A percentile compares a stretch with the other conserved stretches of the same genome.
Evolutionary conservation across 2,797 vertebrate genomes (phyloP).

Genomic region (Anolis apletophallus): DNA sequence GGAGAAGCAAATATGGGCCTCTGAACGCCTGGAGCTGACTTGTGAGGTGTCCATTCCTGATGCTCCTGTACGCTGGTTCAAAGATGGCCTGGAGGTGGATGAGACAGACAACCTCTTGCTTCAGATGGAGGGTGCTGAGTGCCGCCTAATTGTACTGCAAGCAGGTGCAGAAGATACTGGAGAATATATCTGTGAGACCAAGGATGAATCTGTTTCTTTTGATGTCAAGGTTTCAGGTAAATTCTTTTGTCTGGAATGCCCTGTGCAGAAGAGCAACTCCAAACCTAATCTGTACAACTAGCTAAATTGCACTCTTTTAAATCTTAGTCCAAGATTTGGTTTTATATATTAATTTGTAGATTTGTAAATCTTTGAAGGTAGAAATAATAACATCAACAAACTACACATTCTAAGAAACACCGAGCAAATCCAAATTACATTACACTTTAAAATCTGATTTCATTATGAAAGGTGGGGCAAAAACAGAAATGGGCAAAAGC

Average conservation of each 20-base stretch:
- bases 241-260: neutral
- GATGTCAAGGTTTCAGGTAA: constrained; percentile 93
- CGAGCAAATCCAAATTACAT: neutral
- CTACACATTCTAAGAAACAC: neutral
- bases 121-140: constrained; percentile 86
- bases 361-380: neutral
- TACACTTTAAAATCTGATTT: neutral
- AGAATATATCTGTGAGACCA: constrained; percentile 95
- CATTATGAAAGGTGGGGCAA: too few species aligned
- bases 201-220: constrained; percentile 91
- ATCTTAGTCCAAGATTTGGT: neutral
- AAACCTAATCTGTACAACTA: neutral
- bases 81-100: constrained; percentile 95
- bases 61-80: constrained; percentile 92
- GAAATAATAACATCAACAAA: neutral
- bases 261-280: neutral
- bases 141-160: constrained; percentile 86
- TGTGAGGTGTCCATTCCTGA: constrained; percentile 88
- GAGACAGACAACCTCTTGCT: constrained; percentile 86
- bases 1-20: constrained; percentile 87
- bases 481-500: too few species aligned
- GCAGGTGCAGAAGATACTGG: constrained; percentile 88
- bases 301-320: neutral
- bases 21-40: constrained; percentile 86
- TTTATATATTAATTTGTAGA: neutral